Conservation (phyloP, 2,113 vertebrate genomes). For the Coreoperca whiteheadi region DNA sequence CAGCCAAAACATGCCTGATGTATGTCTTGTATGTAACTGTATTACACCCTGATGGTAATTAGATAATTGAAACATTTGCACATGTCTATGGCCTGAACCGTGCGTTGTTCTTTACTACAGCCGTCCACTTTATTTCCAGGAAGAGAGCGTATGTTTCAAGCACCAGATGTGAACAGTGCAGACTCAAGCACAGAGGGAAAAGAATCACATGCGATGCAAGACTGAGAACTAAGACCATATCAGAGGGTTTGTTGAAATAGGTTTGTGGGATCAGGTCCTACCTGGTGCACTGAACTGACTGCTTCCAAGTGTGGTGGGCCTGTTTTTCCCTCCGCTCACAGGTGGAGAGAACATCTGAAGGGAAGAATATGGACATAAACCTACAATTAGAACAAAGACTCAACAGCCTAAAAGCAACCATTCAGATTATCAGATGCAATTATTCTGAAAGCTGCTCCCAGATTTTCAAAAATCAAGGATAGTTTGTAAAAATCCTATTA, state of each 20-base stretch:
- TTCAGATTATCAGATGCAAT: neutral
- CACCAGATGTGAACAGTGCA: slow-evolving; percentile 64
- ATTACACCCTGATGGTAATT: slow-evolving; percentile 25
- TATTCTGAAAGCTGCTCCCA: neutral
- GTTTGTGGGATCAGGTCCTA: slow-evolving; percentile 82
- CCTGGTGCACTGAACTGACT: slow-evolving; percentile 98
- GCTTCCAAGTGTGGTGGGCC: slow-evolving; percentile 96
- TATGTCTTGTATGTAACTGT: slow-evolving; percentile 9
- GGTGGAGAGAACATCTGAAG: slow-evolving; percentile 99
- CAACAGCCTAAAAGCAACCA: slow-evolving; percentile 1
- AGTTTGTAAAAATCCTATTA: neutral
- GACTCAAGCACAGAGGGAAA: slow-evolving; percentile 32
- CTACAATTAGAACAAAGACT: slow-evolving; percentile 14
- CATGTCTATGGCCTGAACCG: slow-evolving; percentile 28
- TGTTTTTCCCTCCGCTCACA: slow-evolving; percentile 96
- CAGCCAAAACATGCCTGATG: slow-evolving; percentile 5
- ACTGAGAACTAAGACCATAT: slow-evolving; percentile 38
- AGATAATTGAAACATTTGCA: slow-evolving; percentile 55
- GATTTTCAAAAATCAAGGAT: neutral
- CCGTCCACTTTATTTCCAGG: slow-evolving; percentile 59
- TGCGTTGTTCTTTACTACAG: slow-evolving; percentile 59
- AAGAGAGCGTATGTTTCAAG: slow-evolving; percentile 63
- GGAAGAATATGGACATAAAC: slow-evolving; percentile 31
- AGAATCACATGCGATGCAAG: slow-evolving; percentile 44
- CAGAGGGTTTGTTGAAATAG: slow-evolving; percentile 5